Evolutionary conservation across 1,140 invertebrate genomes (phyloP), one percentile per base, ranked within the genome.

Genomic region (Drosophila orosa): DNA sequence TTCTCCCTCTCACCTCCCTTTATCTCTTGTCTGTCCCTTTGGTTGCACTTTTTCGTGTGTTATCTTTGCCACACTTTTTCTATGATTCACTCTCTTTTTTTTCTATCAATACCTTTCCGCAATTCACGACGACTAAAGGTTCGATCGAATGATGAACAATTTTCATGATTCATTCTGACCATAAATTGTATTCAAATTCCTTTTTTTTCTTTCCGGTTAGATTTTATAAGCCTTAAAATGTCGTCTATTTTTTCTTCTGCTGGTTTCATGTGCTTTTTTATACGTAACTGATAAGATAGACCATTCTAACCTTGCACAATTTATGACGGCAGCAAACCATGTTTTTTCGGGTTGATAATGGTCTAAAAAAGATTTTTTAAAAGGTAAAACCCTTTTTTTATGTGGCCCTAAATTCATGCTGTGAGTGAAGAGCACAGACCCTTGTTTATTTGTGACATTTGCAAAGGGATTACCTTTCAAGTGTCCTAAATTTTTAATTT

Each of bases 261-360:
- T 10, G 35, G 25, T 22, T 48, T 60, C 63, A 59, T 75, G 45
- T 74, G 54, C 37, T 25, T 47, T 39, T 67, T 45, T 25, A 24
- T 55, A 66, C 52, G 31, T 44, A 76, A 59, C 62, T 87, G 83
- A 86, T 86, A 75, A 86, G 82, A 86, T 87, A 87, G 62, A 58
- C 31, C 13, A 15, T 17, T 79, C 52, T 44, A 86, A 73, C 75
- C 83, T 86, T 89, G 83, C 79, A 79, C 75, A 83, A 86, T 87
- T 86, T 86, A 87, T 74, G 73, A 74, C 58, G 55, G 57, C 24
- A 44, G 31, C 45, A 60, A 42, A 61, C 24, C 37, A 75, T 57
- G 48, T 66, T 75, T 66, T 67, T 66, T 42, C 19, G 22, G 12
- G 27, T 66, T 57, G 73, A 45, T 76, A 57, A 24, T 55, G 50